phyloP scores from a whole-genome alignment of 2,888 invertebrate species.

The Blomia tropicalis region DNA sequence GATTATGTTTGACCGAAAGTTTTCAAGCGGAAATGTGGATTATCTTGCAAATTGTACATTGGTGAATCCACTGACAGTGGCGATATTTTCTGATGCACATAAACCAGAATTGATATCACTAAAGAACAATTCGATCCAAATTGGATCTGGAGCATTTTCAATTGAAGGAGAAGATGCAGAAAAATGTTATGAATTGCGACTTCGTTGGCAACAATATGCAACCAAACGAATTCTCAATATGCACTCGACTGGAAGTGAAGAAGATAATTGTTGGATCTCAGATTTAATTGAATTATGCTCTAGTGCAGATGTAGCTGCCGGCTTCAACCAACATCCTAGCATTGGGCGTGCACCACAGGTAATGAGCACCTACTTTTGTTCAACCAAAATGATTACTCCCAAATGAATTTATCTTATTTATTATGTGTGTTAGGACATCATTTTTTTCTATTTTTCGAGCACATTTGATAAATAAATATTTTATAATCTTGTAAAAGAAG shows the following conservation, averaged over 20 bases:
- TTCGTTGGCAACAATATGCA: conserved; percentile 7
- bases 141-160: not conserved
- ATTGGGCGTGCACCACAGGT: conserved; percentile 16
- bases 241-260: not conserved
- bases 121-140: not conserved
- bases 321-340: not conserved
- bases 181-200: not conserved
- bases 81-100: conserved; percentile 48
- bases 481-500: too few species aligned
- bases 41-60: conserved; percentile 62
- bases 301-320: not conserved
- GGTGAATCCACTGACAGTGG: conserved; percentile 61
- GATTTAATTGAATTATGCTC: not conserved
- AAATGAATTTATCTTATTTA: too few species aligned
- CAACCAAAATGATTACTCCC: conserved; percentile 7
- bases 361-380: conserved; percentile 13
- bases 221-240: not conserved
- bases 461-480: too few species aligned
- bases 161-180: not conserved
- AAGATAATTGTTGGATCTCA: not conserved
- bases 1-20: conserved; percentile 72
- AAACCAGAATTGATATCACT: not conserved
- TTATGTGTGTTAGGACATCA: too few species aligned
- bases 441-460: too few species aligned
- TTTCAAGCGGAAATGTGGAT: conserved; percentile 48